A percentile compares a stretch with the other conserved stretches of the same genome.
phyloP scores from a whole-genome alignment of 2,888 invertebrate species.

The Ephialtes manifestator region DNA sequence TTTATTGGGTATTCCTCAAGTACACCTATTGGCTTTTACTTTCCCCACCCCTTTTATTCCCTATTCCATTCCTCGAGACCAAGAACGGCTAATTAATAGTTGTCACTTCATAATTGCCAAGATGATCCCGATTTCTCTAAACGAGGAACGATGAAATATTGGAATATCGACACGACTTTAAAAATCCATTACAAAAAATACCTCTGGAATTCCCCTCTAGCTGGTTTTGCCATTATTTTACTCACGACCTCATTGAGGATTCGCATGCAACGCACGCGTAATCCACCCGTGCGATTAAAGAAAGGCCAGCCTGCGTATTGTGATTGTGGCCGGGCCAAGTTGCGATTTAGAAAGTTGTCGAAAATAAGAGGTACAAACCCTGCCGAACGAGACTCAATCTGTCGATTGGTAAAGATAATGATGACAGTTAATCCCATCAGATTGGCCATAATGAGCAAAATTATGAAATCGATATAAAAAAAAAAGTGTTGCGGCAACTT shows the following conservation, averaged over 20 bases:
- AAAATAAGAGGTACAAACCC: slow-evolving; percentile 19
- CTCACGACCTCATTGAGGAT: neutral
- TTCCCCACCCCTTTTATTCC: no score
- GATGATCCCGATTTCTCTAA: neutral
- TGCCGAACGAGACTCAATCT: neutral
- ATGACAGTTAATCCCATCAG: slow-evolving; percentile 8
- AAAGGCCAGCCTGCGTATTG: neutral
- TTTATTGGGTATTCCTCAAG: no score
- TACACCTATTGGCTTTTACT: no score
- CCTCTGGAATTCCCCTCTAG: neutral
- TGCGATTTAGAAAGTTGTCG: slow-evolving; percentile 63
- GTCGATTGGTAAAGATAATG: neutral
- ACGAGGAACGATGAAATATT: neutral
- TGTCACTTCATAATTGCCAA: no score
- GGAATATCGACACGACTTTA: neutral
- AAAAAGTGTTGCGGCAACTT: slow-evolving; percentile 12
- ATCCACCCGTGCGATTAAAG: slow-evolving; percentile 9
- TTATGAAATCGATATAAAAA: slow-evolving; percentile 16
- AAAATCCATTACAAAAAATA: neutral
- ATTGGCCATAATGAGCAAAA: slow-evolving; percentile 7
- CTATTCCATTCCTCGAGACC: no score
- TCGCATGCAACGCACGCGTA: neutral
- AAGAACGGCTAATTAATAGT: no score
- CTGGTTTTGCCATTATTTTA: neutral
- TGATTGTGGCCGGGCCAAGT: slow-evolving; percentile 32